These are phyloP conservation scores for Synergus laeviventris DNA, from an alignment of 2,888 invertebrate genomes.

Conservation along the genomic window DNA sequence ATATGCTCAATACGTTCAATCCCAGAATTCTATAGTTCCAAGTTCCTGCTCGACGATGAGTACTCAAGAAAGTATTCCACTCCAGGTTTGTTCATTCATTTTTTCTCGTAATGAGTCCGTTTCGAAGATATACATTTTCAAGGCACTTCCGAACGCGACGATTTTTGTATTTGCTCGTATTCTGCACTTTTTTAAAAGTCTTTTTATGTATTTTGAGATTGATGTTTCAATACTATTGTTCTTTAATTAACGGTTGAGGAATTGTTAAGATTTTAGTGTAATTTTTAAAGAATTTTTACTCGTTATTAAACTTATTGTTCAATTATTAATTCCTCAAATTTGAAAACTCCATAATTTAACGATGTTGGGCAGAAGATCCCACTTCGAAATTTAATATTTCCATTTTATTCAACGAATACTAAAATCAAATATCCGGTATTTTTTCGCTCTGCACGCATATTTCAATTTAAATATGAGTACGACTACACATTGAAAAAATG, in stretches of 20 bases:
- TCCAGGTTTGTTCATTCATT: slow-evolving; percentile 79
- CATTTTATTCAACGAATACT: too few species aligned
- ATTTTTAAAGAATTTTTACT: too few species aligned
- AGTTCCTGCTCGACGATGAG: slow-evolving; percentile 77
- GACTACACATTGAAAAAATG: neutral
- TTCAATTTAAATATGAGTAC: too few species aligned
- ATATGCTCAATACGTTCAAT: slow-evolving; percentile 70
- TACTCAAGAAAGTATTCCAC: slow-evolving; percentile 79
- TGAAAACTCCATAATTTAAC: too few species aligned
- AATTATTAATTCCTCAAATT: too few species aligned
- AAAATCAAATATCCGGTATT: too few species aligned
- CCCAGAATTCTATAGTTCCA: slow-evolving; percentile 69
- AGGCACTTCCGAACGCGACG: slow-evolving; percentile 20
- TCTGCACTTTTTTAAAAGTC: slow-evolving; percentile 7
- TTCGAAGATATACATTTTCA: slow-evolving; percentile 20
- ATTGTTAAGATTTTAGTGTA: too few species aligned
- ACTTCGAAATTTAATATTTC: too few species aligned
- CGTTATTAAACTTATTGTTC: too few species aligned
- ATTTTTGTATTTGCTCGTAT: neutral
- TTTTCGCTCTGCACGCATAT: too few species aligned
- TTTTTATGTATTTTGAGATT: slow-evolving; percentile 20
- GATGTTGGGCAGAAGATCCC: too few species aligned
- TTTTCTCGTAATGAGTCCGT: slow-evolving; percentile 1
- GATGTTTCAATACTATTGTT: slow-evolving; percentile 1
- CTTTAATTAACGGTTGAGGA: neutral